A percentile compares a stretch with the other conserved stretches of the same genome.
These are phyloP conservation scores for Pseudorectes ferrugineus DNA, from an alignment of 2,113 vertebrate species.

Conservation along the genomic window DNA sequence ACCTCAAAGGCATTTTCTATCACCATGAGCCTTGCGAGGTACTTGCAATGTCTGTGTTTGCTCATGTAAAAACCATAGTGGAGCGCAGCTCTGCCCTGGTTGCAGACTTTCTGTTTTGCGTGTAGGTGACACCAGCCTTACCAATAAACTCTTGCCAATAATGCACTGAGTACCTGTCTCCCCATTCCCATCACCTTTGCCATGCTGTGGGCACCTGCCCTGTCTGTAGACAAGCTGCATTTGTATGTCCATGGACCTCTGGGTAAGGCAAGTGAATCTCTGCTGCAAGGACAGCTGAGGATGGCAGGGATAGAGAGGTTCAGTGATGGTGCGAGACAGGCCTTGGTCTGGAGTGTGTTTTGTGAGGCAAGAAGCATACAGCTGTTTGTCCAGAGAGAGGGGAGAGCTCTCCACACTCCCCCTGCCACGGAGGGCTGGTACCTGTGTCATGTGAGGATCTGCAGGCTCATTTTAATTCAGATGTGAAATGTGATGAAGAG, in stretches of 20 bases:
- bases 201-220: background rate
- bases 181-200: background rate
- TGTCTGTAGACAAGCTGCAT: rapidly evolving
- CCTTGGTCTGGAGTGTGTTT: background rate
- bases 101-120: background rate
- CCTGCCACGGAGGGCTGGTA: background rate
- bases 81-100: background rate
- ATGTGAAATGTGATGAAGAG: background rate
- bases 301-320: background rate
- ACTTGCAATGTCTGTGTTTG: background rate
- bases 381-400: background rate
- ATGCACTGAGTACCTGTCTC: background rate
- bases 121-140: background rate
- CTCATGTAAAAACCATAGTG: background rate
- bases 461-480: background rate
- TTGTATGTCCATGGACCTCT: background rate
- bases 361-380: rapidly evolving
- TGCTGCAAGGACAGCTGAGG: background rate
- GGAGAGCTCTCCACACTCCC: background rate
- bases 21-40: background rate
- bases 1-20: background rate
- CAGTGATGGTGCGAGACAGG: background rate
- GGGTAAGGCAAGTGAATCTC: rapidly evolving
- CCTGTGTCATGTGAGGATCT: background rate
- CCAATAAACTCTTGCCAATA: background rate